A percentile compares a stretch with the other conserved stretches of the same genome.
Evolutionary conservation across 2,888 invertebrate species (phyloP).

Genomic region (Drosophila merina): DNA sequence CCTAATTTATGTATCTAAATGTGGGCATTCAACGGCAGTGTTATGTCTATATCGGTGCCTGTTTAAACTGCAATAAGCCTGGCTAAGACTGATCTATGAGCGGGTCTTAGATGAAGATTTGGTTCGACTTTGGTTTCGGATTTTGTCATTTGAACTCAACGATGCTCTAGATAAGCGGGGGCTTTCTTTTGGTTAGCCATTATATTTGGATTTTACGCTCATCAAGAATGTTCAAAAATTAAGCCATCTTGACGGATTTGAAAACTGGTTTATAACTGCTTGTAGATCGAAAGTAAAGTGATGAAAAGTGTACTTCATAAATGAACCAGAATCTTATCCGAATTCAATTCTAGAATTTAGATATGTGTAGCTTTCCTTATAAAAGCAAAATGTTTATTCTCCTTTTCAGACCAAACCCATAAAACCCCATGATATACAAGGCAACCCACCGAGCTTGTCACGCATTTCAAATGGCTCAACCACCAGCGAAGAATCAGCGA

Average conservation of each 20-base stretch:
- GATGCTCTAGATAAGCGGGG: constrained; percentile 35
- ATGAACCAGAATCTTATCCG: background rate
- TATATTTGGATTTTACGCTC: background rate
- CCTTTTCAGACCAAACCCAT: constrained; percentile 4
- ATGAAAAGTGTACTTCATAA: background rate
- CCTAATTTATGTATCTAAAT: constrained; percentile 71
- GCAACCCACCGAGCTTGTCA: constrained; percentile 35
- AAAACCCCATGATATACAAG: constrained; percentile 32
- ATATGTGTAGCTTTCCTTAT: too few relatives aligned
- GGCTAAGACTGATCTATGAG: constrained; percentile 73
- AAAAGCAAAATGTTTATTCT: background rate
- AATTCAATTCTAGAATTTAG: too few relatives aligned
- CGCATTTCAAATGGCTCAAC: constrained; percentile 34
- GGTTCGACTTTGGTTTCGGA: constrained; percentile 3
- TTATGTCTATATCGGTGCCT: constrained; percentile 72
- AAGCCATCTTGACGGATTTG: background rate
- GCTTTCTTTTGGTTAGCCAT: background rate
- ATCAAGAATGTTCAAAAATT: background rate
- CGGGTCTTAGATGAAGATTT: constrained; percentile 18
- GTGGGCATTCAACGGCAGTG: constrained; percentile 76
- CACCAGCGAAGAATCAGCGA: constrained; percentile 20
- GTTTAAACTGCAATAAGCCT: constrained; percentile 74
- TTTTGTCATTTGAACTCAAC: constrained; percentile 21
- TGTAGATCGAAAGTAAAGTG: background rate
- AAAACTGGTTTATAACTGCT: background rate